Base-by-base conservation (phyloP, 2,797 vertebrate genomes). In the Macrochelys suwanniensis region DNA sequence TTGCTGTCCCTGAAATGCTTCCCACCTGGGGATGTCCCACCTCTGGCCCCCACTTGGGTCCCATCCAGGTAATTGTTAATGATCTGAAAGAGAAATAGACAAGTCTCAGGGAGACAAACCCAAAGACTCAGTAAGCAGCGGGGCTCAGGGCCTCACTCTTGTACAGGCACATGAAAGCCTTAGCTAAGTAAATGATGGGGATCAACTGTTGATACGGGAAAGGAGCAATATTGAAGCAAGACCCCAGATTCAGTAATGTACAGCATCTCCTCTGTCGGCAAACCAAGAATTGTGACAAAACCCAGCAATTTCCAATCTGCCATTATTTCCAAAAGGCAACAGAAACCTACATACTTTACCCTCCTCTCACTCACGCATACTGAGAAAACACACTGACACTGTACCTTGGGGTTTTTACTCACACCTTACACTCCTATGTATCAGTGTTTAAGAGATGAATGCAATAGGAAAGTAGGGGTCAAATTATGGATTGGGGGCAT, bases 1-100 rank as follows among this genome's bases (percentile, higher is more conserved):
- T 98, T 98, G 94, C 98, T 99, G 95, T 99, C 99, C 7, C 97
- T 96, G 94, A 99, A 99, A 97, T 98, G 99, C 97, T 99, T 98
- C 54, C 98, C 98, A 26, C 74, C 98, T 3, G 76, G 89, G 81
- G 97, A 85, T 1, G 65, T 84, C 11, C 84, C 85, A 81, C 97
- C 97, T 0, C 19, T 5, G 0, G 26, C 28, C 2, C 4, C 71
- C 3, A 33, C 77, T 84, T 88, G 96, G 0, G 4, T 97, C 79
- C 94, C 93, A 1, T 98, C 98, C 97, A 99, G 13, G 26, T 98
- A 98, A 87, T 98, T 99, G 96, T 98, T 99, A 97, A 98, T 98
- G 61, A 99, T 98, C 99, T 99, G 97, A 37, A 93, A 95, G 59
- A 94, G 84, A 96, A 97, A 91, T 47, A 74, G 3, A 53, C 1